Percentiles rank a stretch among this genome's conserved stretches.
Conservation (phyloP, 2,113 vertebrate genomes). For the Leucoraja erinaceus region DNA sequence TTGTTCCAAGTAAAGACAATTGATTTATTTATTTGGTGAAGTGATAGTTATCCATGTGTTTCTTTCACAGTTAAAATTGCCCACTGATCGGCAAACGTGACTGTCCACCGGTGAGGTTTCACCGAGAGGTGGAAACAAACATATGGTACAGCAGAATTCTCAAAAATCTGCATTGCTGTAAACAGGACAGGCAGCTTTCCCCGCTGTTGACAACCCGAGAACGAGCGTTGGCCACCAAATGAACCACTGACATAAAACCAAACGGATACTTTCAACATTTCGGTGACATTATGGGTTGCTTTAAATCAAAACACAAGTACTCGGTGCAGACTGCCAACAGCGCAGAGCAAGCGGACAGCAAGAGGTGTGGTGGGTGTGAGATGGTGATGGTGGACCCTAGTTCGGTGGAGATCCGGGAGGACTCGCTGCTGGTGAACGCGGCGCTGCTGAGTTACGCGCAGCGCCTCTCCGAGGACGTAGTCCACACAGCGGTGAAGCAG, state of each 20-base stretch:
- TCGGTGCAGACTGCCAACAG: slow-evolving; percentile 53
- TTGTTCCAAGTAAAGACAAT: not conserved
- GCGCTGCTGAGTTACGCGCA: slow-evolving; percentile 76
- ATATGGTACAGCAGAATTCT: slow-evolving; percentile 1
- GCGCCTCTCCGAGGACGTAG: slow-evolving; percentile 75
- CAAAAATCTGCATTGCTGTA: slow-evolving; percentile 31
- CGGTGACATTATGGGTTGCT: slow-evolving; percentile 77
- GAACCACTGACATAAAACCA: not conserved
- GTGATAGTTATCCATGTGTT: not conserved
- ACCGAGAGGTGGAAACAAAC: not conserved
- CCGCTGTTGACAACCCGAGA: not conserved
- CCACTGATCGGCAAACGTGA: not conserved
- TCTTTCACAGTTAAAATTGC: not conserved
- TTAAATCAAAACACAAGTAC: slow-evolving; percentile 81
- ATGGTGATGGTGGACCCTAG: slow-evolving; percentile 53
- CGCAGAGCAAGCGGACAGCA: slow-evolving; percentile 46
- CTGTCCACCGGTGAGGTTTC: not conserved
- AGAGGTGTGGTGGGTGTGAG: slow-evolving; percentile 52
- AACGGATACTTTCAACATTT: not conserved
- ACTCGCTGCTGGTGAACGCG: slow-evolving; percentile 45
- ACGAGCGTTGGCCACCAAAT: not conserved
- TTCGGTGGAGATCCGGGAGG: slow-evolving; percentile 40
- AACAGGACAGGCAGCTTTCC: slow-evolving; percentile 4
- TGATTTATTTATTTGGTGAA: not conserved
- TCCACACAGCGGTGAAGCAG: slow-evolving; percentile 77